These are phyloP conservation scores for Mus musculus DNA, from an alignment of 2,113 vertebrate genomes.

Conservation along the genomic window GRCm39 chr2:122140501-122141000, in stretches of 20 bases:
- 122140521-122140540: constrained; percentile 45
- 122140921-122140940: too few species aligned
- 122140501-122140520: constrained; percentile 19
- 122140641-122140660: neutral
- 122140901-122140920: too few species aligned
- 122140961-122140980: neutral
- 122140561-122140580: neutral
- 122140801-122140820: too few species aligned
- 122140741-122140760: neutral
- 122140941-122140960: neutral
- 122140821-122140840: too few species aligned
- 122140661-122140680: too few species aligned
- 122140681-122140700: neutral
- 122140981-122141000: neutral
- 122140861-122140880: too few species aligned
- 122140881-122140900: too few species aligned
- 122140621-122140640: neutral
- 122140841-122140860: too few species aligned
- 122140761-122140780: neutral
- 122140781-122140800: too few species aligned
- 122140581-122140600: neutral
- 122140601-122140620: neutral
- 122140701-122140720: neutral
- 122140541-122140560: constrained; percentile 48
- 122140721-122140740: neutral